Evolutionary conservation across 2,888 invertebrate genomes (phyloP).

Genomic region (Parapristionchus giblindavisi): DNA sequence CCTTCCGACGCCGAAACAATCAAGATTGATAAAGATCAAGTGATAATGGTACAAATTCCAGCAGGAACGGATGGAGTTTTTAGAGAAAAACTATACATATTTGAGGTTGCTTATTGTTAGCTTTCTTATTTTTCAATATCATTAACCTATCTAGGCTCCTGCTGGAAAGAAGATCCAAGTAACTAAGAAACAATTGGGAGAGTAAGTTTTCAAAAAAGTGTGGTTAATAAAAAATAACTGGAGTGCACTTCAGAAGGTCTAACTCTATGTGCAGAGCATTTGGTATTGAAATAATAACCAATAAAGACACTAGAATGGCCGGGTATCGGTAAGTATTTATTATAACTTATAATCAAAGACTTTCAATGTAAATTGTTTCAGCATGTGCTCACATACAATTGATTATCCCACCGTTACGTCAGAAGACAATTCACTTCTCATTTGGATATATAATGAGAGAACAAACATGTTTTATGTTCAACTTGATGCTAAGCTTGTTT

Average conservation of each 20-base stretch:
- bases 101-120: background rate
- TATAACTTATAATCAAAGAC: background rate
- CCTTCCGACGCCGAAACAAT: background rate
- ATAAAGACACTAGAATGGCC: conserved; percentile 4
- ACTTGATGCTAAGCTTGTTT: too few species aligned
- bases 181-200: background rate
- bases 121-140: background rate
- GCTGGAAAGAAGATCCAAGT: conserved; percentile 15
- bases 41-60: too few species aligned
- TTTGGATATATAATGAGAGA: too few species aligned
- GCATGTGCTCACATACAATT: too few species aligned
- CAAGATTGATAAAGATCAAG: too few species aligned
- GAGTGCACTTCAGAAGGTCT: too few species aligned
- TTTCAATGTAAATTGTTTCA: too few species aligned
- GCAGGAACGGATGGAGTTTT: too few species aligned
- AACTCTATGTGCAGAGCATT: background rate
- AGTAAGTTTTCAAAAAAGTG: conserved; percentile 4
- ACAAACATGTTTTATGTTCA: too few species aligned
- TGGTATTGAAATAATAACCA: conserved; percentile 2
- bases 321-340: conserved; percentile 9
- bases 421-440: too few species aligned
- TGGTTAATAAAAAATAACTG: background rate
- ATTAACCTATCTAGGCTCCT: background rate
- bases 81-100: too few species aligned
- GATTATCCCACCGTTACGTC: too few species aligned